phyloP scores from a whole-genome alignment of 2,797 vertebrate species.

The Diplodus puntazzo region DNA sequence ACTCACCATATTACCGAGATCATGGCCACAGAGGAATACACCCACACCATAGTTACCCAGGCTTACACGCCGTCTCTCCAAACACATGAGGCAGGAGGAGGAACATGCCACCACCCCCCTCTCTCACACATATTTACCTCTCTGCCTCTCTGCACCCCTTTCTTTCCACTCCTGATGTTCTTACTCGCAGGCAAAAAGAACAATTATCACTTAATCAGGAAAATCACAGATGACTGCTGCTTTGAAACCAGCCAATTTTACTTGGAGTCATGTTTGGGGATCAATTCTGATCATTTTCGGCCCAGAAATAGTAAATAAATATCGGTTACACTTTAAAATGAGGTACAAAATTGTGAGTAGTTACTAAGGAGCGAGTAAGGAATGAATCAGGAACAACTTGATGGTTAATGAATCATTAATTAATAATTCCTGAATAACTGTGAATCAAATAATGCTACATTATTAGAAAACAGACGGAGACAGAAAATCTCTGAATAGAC shows the following conservation, averaged over 20 bases:
- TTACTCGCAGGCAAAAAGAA: slow-evolving; percentile 8
- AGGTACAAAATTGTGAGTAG: too few relatives aligned
- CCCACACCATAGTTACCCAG: slow-evolving; percentile 68
- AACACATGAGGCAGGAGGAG: slow-evolving; percentile 46
- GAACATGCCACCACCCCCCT: slow-evolving; percentile 38
- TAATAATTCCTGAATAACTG: too few relatives aligned
- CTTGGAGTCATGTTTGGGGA: not conserved
- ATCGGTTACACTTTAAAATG: not conserved
- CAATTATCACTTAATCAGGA: slow-evolving; percentile 28
- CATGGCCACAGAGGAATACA: slow-evolving; percentile 65
- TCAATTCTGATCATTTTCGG: slow-evolving; percentile 23
- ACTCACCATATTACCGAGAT: slow-evolving; percentile 66
- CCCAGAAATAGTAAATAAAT: slow-evolving; percentile 18
- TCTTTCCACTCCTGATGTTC: not conserved
- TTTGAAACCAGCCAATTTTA: slow-evolving; percentile 11
- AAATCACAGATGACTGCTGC: slow-evolving; percentile 19
- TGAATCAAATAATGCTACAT: too few relatives aligned
- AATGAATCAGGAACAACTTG: too few relatives aligned
- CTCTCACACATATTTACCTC: slow-evolving; percentile 37
- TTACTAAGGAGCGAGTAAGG: too few relatives aligned
- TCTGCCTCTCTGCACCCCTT: slow-evolving; percentile 17
- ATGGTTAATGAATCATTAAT: too few relatives aligned
- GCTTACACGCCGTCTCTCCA: slow-evolving; percentile 39
- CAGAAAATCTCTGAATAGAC: too few relatives aligned
- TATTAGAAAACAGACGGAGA: too few relatives aligned